A percentile compares a stretch with the other conserved stretches of the same genome.
Evolutionary conservation across 2,888 invertebrate species (phyloP).

Genomic region (Margaritifera margaritifera): DNA sequence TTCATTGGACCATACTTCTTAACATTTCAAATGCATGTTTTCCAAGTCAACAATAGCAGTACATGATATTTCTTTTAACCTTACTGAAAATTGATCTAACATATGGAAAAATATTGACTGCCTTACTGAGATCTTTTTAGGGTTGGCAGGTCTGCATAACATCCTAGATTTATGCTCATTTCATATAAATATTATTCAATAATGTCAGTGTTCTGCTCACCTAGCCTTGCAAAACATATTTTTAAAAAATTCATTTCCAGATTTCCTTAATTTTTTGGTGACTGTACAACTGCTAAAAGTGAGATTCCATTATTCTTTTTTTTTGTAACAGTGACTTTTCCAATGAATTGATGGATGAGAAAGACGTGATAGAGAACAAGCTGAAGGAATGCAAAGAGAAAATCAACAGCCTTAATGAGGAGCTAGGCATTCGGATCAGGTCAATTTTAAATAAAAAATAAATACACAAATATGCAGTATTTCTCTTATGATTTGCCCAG

Average conservation of each 20-base stretch:
- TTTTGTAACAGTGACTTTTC: conserved; percentile 15
- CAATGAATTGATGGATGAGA: conserved; percentile 77
- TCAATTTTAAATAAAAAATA: conserved; percentile 66
- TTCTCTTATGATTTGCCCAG: too few relatives aligned
- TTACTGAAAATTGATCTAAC: too few relatives aligned
- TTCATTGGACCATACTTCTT: too few relatives aligned
- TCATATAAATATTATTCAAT: too few relatives aligned
- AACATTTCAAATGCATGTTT: too few relatives aligned
- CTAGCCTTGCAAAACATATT: neutral
- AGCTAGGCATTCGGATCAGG: conserved; percentile 94
- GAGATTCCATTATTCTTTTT: neutral
- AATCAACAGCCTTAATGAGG: conserved; percentile 90
- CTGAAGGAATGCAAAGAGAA: conserved; percentile 92
- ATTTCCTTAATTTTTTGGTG: neutral
- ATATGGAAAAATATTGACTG: too few relatives aligned
- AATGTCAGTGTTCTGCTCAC: too few relatives aligned
- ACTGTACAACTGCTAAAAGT: neutral
- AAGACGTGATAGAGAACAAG: conserved; percentile 78
- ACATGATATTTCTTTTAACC: too few relatives aligned
- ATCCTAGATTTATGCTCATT: too few relatives aligned
- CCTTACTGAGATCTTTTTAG: too few relatives aligned
- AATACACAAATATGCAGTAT: conserved; percentile 1
- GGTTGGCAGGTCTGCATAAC: too few relatives aligned
- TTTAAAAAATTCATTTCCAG: neutral
- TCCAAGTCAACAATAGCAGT: too few relatives aligned